Evolutionary conservation across 2,888 invertebrate genomes (phyloP), one percentile per base, ranked within the genome.

Genomic region (Bombyx huttoni): DNA sequence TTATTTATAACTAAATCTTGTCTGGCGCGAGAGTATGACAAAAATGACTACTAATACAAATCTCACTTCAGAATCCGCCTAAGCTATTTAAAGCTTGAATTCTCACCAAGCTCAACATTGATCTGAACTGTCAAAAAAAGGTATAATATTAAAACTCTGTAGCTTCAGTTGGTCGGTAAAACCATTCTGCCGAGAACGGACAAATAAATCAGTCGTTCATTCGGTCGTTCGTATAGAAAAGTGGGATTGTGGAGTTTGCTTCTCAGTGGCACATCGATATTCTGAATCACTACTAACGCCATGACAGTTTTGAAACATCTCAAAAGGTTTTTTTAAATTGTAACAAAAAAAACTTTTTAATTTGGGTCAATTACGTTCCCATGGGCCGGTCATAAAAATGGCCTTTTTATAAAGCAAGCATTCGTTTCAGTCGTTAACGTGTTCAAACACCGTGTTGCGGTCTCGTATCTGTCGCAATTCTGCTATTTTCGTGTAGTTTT

Each of bases 101-200:
- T 24, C 24, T 24, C 24, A 1, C 24, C 24, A 5, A 24, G 59
- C 63, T 66, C 68, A 59, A 70, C 64, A 68, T 75, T 66, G 70
- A 70, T 77, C 76, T 78, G 75, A 73, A 66, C 74, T 78, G 78
- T 74, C 70, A 68, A 24, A 76, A 80, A 79, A 76, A 77, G 68
- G 75, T 68, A 68, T 60, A 67, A 68, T 68, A 68, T 73, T 76
- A 75, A 78, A 75, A 78, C 81, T 77, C 78, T 78, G 76, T 76
- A 62, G 71, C 71, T 68, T 67, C 77, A 72, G 78, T 78, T 76
- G 75, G 74, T 69, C 73, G 60, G 60, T 56, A 61, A 62, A 61
- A 64, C 67, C 74, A 67, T 70, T 69, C 76, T 70, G 57, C 56
- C 40, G 71, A 66, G 67, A 70, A 60, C 63, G 69, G 66, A 70